Conservation (phyloP, 2,888 invertebrate species). For the Fragum fragum region DNA sequence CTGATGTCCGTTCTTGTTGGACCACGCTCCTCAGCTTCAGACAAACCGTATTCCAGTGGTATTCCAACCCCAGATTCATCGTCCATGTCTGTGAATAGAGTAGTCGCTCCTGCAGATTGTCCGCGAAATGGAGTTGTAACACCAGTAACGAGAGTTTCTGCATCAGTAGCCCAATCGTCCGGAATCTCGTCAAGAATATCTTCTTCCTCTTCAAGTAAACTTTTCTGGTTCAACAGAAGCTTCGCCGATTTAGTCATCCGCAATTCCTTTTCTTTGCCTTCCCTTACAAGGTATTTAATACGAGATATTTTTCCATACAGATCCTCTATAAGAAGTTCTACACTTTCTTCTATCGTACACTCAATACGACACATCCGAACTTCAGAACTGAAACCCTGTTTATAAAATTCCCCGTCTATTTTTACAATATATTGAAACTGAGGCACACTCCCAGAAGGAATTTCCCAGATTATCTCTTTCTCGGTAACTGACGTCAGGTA, state of each 20-base stretch:
- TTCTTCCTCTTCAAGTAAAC: conserved; percentile 11
- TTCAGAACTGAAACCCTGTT: conserved; percentile 57
- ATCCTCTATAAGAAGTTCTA: conserved; percentile 62
- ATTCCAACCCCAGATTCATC: background rate
- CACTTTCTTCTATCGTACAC: conserved; percentile 36
- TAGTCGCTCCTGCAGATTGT: conserved; percentile 16
- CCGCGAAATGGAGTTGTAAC: conserved; percentile 25
- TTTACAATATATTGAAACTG: conserved; percentile 67
- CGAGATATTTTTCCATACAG: conserved; percentile 54
- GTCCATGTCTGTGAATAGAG: conserved; percentile 11
- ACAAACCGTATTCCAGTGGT: background rate
- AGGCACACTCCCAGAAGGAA: conserved; percentile 65
- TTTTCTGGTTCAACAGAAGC: conserved; percentile 5
- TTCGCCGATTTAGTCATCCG: conserved; percentile 21
- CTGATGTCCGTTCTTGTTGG: background rate
- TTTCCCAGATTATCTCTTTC: conserved; percentile 60
- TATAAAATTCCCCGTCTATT: conserved; percentile 50
- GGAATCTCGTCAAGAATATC: conserved; percentile 19
- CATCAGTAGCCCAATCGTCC: conserved; percentile 17
- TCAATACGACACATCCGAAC: conserved; percentile 48
- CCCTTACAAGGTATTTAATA: conserved; percentile 36
- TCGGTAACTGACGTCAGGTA: conserved; percentile 54
- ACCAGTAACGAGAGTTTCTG: conserved; percentile 13
- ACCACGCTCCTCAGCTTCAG: background rate
- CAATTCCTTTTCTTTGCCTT: conserved; percentile 24